A percentile compares a stretch with the other conserved stretches of the same genome.
Evolutionary conservation across 2,888 invertebrate genomes (phyloP).

Genomic region (Bombyx huttoni): DNA sequence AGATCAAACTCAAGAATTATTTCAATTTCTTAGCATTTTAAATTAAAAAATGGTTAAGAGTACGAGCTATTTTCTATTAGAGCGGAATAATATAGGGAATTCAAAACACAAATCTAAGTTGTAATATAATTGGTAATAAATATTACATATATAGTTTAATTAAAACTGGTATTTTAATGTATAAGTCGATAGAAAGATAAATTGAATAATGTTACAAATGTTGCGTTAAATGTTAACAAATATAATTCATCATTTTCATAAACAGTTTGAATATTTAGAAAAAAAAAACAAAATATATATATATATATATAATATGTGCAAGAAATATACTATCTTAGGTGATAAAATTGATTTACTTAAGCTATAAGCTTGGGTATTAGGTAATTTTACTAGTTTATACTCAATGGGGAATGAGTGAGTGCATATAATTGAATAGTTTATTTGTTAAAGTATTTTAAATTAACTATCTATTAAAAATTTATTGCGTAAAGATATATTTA

Average conservation of each 20-base stretch:
- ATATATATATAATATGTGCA: neutral
- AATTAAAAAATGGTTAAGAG: too few relatives aligned
- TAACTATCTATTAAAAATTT: neutral
- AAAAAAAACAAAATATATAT: too few relatives aligned
- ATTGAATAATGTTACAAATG: neutral
- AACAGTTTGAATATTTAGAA: neutral
- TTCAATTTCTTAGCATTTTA: too few relatives aligned
- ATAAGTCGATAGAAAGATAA: neutral
- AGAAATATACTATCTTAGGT: neutral
- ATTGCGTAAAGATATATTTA: too few relatives aligned
- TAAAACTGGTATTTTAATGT: neutral
- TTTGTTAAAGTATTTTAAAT: neutral
- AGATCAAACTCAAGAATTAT: too few relatives aligned
- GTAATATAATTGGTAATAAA: too few relatives aligned
- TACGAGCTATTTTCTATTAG: too few relatives aligned
- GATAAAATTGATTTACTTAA: neutral
- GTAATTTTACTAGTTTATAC: neutral
- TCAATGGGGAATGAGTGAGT: neutral
- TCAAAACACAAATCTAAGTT: too few relatives aligned
- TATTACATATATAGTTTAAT: too few relatives aligned
- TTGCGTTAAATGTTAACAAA: too few relatives aligned
- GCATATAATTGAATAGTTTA: neutral
- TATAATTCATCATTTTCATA: neutral
- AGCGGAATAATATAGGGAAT: too few relatives aligned
- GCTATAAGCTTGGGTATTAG: neutral